Conservation (phyloP, 2,113 vertebrate genomes). For the Psittacus erithacus region DNA sequence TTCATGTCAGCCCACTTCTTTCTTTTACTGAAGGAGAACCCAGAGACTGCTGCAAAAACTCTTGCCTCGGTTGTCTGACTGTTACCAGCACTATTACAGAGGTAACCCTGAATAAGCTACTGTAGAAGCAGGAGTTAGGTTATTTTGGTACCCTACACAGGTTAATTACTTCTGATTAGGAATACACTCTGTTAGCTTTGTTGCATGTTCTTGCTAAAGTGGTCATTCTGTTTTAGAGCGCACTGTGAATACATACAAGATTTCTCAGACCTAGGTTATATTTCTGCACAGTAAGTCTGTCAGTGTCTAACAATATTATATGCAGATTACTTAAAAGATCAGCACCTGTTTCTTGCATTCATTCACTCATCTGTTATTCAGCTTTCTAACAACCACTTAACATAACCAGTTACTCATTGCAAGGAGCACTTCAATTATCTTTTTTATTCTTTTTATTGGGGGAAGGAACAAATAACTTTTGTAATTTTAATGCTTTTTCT, state of each 20-base stretch:
- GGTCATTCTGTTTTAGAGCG: background rate
- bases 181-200: background rate
- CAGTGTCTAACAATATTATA: background rate
- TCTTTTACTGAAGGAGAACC: background rate
- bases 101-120: background rate
- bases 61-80: rapidly evolving
- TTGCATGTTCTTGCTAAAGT: background rate
- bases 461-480: background rate
- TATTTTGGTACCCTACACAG: background rate
- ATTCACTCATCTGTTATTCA: background rate
- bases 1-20: background rate
- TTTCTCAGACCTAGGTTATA: background rate
- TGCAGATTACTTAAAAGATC: background rate
- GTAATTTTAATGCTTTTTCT: background rate
- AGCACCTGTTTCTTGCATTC: background rate
- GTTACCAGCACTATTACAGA: background rate
- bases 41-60: background rate
- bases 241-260: background rate
- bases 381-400: background rate
- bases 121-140: background rate
- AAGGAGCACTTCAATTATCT: rapidly evolving
- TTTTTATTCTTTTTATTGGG: background rate
- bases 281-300: background rate
- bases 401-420: background rate
- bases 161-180: background rate